Evolutionary conservation across 1,140 invertebrate species (phyloP), one percentile per base, ranked within the genome.

Genomic region (Octopus bimaculoides): DNA sequence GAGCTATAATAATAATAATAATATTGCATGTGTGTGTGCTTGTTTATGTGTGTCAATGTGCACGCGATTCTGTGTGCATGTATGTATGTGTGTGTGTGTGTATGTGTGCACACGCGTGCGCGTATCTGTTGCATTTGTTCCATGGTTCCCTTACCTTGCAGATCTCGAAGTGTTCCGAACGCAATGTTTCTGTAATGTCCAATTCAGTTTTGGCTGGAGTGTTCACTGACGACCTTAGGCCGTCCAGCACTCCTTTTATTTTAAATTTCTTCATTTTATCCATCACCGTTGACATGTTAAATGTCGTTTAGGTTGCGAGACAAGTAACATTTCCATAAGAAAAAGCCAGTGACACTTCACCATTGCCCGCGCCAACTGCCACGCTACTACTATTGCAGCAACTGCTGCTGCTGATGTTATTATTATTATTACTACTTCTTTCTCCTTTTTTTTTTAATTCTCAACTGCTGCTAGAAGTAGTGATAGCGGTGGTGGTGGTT

Each of bases 171-270:
- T 88, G 86, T 56, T 87, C 86, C 14, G 85, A 84, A 71, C 85
- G 86, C 73, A 88, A 79, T 6, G 85, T 86, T 80, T 88, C 87
- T 80, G 87, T 86, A 77, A 88, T 86, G 79, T 87, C 86, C 75
- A 81, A 85, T 76, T 88, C 87, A 77, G 83, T 84, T 81, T 88
- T 87, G 20, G 84, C 81, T 10, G 84, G 84, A 78, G 87, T 80
- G 78, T 84, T 84, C 53, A 85, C 87, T n/a, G 87, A 88, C 61
- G 84, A 85, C 52, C 87, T 82, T 74, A 88, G 81, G 54, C 86
- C 85, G 81, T 87, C 86, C 75, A 87, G 81, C 81, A 88, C 85
- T 80, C 84, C 86, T 83, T 84, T 86, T 20, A 86, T 80, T 69
- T 82, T 87, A 83, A 87, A 86, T 82, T 83, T 86, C 82, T 87